Evolutionary conservation across 2,888 invertebrate genomes (phyloP).

Genomic region (Troides helena): DNA sequence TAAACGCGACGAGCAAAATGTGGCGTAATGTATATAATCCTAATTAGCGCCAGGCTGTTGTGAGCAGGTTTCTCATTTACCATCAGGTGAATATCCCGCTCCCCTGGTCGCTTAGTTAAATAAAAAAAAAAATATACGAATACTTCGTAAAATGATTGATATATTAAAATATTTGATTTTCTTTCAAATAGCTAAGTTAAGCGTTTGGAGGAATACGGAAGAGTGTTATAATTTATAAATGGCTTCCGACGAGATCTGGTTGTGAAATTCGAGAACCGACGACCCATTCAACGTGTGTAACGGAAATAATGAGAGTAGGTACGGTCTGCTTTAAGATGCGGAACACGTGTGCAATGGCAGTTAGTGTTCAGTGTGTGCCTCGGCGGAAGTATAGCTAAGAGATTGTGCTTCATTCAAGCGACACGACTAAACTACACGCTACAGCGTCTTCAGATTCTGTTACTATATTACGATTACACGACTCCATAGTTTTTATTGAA

Average conservation of each 20-base stretch:
- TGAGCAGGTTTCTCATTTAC: too few species aligned
- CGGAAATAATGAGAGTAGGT: constrained; percentile 7
- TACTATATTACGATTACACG: neutral
- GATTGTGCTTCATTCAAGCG: constrained; percentile 27
- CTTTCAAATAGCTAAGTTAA: neutral
- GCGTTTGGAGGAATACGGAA: neutral
- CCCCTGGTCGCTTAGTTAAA: too few species aligned
- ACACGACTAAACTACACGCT: constrained; percentile 13
- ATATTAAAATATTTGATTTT: too few species aligned
- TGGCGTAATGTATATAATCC: too few species aligned
- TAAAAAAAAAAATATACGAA: too few species aligned
- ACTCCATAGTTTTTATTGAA: neutral
- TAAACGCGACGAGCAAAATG: too few species aligned
- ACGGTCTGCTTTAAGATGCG: constrained; percentile 24
- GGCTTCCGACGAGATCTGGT: neutral
- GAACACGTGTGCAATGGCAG: constrained; percentile 26
- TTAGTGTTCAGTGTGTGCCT: constrained; percentile 14
- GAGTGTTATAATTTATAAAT: neutral
- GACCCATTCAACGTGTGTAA: neutral
- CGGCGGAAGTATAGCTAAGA: constrained; percentile 23
- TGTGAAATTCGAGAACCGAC: neutral
- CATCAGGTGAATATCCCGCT: too few species aligned
- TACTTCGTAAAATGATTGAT: too few species aligned
- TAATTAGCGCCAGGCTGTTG: too few species aligned
- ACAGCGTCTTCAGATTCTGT: neutral